Evolutionary conservation across 2,797 vertebrate species (phyloP), one percentile per base, ranked within the genome.

Genomic region (Ibycter americanus): DNA sequence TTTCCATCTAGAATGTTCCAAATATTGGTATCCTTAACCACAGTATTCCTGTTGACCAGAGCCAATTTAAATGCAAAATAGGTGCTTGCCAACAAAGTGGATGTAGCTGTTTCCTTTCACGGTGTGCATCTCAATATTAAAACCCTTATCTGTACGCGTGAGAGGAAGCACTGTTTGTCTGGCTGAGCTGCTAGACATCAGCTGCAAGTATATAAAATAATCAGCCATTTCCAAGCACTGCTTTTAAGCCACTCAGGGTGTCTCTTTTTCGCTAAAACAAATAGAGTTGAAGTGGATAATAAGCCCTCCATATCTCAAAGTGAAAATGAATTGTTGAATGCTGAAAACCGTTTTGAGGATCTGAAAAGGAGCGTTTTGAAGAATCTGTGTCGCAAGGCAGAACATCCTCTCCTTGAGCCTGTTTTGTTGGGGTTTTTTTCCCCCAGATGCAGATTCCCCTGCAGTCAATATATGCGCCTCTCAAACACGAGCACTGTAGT

Each of bases 321-420:
- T 71, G 68, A 76, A 90, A 97, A 87, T 65, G 25, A 91, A 74
- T 95, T 90, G 92, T 52, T 85, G 46, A 91, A 61, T 73, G 73
- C 38, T 8, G 84, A 47, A 44, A 94, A 74, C 27, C 70, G 54
- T 61, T 67, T 12, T 27, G 78, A n/a, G 54, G 59, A 59, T 82
- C 72, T 73, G 91, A 73, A 83, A 70, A 81, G 76, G 61, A 81
- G 46, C 42, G 20, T 62, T 83, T 54, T 68, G 83, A 82, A 71
- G 90, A 51, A 36, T 73, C 82, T 87, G 51, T 70, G 78, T 80
- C 59, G 63, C 44, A 58, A 81, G 70, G 42, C 31, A 88, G 68
- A 77, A 40, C 19, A 21, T 72, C 34, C 22, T 83, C 87, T 94
- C 46, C 73, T 68, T 63, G 23, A 38, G 22, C 13, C 8, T 40